Evolutionary conservation across 30 jellyfish, hydroid and myxozoan species (phyloP), one percentile per base, ranked within the genome.

Genomic region (Hydractinia symbiolongicarpus): DNA sequence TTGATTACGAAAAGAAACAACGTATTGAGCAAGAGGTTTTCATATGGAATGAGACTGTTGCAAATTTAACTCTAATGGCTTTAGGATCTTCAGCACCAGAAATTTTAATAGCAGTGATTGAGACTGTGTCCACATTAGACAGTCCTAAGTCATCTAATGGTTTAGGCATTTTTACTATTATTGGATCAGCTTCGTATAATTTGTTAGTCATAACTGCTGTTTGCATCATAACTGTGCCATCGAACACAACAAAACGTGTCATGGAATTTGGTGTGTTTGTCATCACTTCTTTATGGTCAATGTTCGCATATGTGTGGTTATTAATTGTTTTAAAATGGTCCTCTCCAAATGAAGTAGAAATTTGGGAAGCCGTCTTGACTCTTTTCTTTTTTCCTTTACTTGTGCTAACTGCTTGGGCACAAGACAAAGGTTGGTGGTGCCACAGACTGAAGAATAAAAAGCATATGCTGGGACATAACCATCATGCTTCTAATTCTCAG

Each of bases 11-110:
- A 52, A 74, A 79, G 72, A 79, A 81, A 9, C 86, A 85, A 64
- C 88, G 83, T 54, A 89, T 85, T 52, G 92, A 90, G 56, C 81
- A 69, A 55, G 96, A 90, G 62, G 95, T 90, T 40, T 82, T 86
- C 50, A 88, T 90, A 55, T 90, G 97, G 97, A 90, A 90, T 56
- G 97, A 90, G 83, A 90, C 97, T 1, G 89, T 90, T 40, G 97
- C 97, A 16, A 90, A 90, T 81, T 75, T 90, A 54, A 90, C 97
- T n/a, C 79, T 90, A 49, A 90, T 90, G 97, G 97, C 97, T 4
- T 67, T 90, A 9, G 97, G 97, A 40, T 90, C 97, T 3, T 90
- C 97, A 13, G 97, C 97, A 15, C 97, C 97, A 5, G 97, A 90
- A 76, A 90, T 90, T 51, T 67, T 90, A 13, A 90, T 90, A 8